phyloP scores from a whole-genome alignment of 2,113 vertebrate species.

The Pollimyrus isidori region DNA sequence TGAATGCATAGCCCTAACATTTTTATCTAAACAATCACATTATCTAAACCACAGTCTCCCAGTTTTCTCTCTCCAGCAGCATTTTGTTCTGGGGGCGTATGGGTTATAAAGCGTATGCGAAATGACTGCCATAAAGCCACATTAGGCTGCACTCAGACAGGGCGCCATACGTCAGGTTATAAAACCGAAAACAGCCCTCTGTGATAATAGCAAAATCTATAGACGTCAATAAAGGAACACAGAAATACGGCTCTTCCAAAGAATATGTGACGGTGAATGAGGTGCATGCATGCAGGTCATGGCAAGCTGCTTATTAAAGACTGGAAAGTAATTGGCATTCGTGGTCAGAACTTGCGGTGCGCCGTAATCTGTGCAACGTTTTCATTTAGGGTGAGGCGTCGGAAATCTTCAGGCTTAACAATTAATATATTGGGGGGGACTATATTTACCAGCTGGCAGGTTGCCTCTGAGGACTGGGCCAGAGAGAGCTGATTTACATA shows the following conservation, averaged over 20 bases:
- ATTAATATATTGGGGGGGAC: background rate
- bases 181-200: background rate
- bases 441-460: background rate
- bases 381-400: background rate
- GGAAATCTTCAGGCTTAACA: background rate
- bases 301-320: background rate
- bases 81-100: background rate
- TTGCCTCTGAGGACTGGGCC: too few species aligned
- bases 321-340: background rate
- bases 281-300: background rate
- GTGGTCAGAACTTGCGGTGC: background rate
- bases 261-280: background rate
- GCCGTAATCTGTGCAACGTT: background rate
- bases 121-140: background rate
- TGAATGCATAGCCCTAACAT: background rate
- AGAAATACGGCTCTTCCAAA: background rate
- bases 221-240: background rate
- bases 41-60: background rate
- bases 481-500: background rate
- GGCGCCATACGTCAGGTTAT: background rate
- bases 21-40: conserved; percentile 9
- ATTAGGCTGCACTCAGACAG: background rate
- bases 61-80: background rate
- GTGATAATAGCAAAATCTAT: background rate
- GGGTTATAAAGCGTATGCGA: background rate